Conservation (phyloP, 2,888 invertebrate species). For the Ctenicera cuprea region DNA sequence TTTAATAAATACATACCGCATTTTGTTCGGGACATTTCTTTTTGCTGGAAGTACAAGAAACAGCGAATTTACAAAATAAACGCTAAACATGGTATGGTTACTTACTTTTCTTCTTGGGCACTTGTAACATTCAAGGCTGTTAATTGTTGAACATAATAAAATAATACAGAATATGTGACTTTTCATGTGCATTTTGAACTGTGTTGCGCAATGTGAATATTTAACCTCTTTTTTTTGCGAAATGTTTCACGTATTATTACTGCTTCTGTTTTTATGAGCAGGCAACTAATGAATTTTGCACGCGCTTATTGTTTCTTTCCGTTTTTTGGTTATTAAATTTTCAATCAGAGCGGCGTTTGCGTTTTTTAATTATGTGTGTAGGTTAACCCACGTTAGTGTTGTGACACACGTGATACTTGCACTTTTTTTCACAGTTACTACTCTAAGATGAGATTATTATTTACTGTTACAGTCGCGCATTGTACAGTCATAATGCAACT, state of each 20-base stretch:
- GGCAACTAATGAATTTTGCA: background rate
- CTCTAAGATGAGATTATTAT: constrained; percentile 2
- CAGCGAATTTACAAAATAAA: background rate
- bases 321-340: background rate
- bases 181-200: constrained; percentile 6
- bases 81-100: background rate
- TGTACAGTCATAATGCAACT: constrained; percentile 19
- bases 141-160: background rate
- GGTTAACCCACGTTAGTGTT: constrained; percentile 5
- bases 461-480: constrained; percentile 17
- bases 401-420: background rate
- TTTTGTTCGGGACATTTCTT: constrained; percentile 43
- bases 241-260: background rate
- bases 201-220: background rate
- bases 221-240: background rate
- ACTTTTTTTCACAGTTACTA: constrained; percentile 24
- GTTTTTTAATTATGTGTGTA: background rate
- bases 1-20: constrained; percentile 42
- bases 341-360: constrained; percentile 9
- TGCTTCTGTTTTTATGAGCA: background rate
- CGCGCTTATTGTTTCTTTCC: constrained; percentile 7
- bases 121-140: background rate
- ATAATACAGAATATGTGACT: background rate
- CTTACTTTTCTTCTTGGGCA: constrained; percentile 19
- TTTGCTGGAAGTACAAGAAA: constrained; percentile 38